These are phyloP conservation scores for Ceratina japonica DNA, from an alignment of 1,140 invertebrate species.

Conservation along the genomic window DNA sequence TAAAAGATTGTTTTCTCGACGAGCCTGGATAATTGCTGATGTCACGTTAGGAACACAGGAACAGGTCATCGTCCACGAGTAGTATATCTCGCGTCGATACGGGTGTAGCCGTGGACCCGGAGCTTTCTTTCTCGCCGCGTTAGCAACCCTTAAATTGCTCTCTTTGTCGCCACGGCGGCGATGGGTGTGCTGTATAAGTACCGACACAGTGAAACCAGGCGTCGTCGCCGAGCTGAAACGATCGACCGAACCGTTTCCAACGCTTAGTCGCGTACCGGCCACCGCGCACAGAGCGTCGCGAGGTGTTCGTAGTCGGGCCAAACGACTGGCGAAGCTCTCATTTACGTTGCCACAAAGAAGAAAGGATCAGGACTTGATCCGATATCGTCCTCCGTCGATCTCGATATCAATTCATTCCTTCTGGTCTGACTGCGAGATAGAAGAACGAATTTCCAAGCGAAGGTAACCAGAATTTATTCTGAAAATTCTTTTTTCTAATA, in stretches of 20 bases:
- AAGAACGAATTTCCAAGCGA: no score
- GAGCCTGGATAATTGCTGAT: background rate
- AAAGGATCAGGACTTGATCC: no score
- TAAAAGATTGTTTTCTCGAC: no score
- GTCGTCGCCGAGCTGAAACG: constrained; percentile 3
- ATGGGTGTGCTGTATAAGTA: background rate
- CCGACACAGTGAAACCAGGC: constrained; percentile 1
- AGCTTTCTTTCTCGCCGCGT: background rate
- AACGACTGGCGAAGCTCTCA: background rate
- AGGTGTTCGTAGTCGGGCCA: constrained; percentile 1
- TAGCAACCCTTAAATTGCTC: constrained; percentile 41
- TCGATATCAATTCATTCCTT: no score
- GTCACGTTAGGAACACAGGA: background rate
- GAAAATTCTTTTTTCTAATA: no score
- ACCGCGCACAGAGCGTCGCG: constrained; percentile 19
- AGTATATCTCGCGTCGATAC: background rate
- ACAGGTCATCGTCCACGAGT: constrained; percentile 12
- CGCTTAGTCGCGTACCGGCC: constrained; percentile 43
- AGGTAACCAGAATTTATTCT: no score
- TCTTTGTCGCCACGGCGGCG: constrained; percentile 3
- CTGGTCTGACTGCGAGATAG: no score
- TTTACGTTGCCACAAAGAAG: background rate
- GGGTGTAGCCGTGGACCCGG: background rate
- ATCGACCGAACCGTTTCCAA: constrained; percentile 42
- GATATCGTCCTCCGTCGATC: no score